These are phyloP conservation scores for Tenthredo scrophulariae DNA, from an alignment of 2,888 invertebrate genomes.

Conservation along the genomic window DNA sequence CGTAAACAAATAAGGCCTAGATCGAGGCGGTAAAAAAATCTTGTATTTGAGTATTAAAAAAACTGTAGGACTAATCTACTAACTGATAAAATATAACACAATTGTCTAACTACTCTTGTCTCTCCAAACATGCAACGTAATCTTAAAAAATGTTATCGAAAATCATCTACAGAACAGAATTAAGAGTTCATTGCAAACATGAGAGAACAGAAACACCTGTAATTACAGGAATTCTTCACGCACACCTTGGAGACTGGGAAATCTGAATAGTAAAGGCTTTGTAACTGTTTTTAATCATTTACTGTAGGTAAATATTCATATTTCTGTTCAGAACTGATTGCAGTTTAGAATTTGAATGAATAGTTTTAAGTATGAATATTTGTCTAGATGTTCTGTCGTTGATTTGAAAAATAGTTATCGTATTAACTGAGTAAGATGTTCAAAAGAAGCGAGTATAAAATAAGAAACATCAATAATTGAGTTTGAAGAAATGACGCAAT, in stretches of 20 bases:
- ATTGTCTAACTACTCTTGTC: not conserved
- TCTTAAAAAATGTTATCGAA: not conserved
- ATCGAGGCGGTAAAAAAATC: not conserved
- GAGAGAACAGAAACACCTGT: not conserved
- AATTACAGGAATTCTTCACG: not conserved
- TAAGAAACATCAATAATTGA: not conserved
- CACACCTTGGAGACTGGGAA: not conserved
- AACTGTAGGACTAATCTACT: not conserved
- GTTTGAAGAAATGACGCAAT: not conserved
- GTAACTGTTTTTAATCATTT: slow-evolving; percentile 4
- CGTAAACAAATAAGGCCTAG: not conserved
- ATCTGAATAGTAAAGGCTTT: not conserved
- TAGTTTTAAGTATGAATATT: not conserved
- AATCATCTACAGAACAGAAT: not conserved
- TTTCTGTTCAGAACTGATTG: not conserved
- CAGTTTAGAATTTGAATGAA: not conserved
- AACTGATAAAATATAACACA: not conserved
- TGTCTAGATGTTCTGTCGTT: not conserved
- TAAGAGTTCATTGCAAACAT: not conserved
- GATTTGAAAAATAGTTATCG: not conserved
- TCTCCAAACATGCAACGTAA: slow-evolving; percentile 20
- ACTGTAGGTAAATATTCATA: not conserved
- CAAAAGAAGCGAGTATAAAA: slow-evolving; percentile 6
- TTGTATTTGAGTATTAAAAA: not conserved
- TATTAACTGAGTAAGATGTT: not conserved